phyloP scores from a whole-genome alignment of 2,888 invertebrate genomes.

The Plebejus melissa region DNA sequence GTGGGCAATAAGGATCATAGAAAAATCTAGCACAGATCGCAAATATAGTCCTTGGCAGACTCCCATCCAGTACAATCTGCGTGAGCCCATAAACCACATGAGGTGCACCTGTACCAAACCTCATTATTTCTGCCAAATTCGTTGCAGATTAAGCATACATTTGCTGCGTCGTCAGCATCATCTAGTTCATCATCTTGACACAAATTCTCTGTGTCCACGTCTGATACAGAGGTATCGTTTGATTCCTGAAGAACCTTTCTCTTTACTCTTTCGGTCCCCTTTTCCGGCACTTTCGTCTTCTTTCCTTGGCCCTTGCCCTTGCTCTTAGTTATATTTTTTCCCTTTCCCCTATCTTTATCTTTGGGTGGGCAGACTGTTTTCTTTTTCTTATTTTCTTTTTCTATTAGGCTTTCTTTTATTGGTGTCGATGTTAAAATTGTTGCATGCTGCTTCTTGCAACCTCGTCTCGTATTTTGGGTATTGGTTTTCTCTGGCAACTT shows the following conservation, averaged over 20 bases:
- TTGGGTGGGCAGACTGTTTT: constrained; percentile 27
- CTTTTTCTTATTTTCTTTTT: constrained; percentile 40
- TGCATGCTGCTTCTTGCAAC: constrained; percentile 42
- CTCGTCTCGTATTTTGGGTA: constrained; percentile 39
- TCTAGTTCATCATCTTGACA: constrained; percentile 37
- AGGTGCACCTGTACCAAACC: constrained; percentile 40
- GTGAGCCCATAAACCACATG: constrained; percentile 37
- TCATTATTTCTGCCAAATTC: constrained; percentile 42
- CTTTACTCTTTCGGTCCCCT: constrained; percentile 36
- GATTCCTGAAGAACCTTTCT: constrained; percentile 38
- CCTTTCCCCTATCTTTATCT: constrained; percentile 16
- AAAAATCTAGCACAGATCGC: constrained; percentile 39
- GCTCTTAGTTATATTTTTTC: no score
- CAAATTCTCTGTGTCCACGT: constrained; percentile 34
- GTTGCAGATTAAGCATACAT: constrained; percentile 40
- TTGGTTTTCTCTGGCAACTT: constrained; percentile 38
- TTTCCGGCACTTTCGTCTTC: no score
- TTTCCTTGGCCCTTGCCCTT: no score
- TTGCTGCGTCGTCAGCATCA: constrained; percentile 39
- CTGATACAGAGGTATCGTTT: constrained; percentile 38
- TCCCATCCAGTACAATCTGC: constrained; percentile 40
- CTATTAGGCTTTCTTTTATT: constrained; percentile 40
- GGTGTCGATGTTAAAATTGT: constrained; percentile 44
- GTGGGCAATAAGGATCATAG: constrained; percentile 40
- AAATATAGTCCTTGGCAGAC: constrained; percentile 38